Evolutionary conservation across 2,888 invertebrate species (phyloP).

Genomic region (Acronicta psi): DNA sequence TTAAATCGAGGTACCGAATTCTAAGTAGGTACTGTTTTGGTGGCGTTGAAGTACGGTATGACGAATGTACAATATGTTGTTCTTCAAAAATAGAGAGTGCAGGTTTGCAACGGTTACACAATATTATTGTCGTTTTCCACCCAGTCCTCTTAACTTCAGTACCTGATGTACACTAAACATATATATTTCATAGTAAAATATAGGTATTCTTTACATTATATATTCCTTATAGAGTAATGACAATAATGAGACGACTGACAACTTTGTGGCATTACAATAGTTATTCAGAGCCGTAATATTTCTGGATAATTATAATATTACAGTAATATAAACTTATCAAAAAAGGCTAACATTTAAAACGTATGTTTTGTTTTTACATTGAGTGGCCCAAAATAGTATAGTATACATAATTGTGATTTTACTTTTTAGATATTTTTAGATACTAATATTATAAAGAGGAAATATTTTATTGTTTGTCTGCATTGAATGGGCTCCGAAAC

Average conservation of each 20-base stretch:
- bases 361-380: not conserved
- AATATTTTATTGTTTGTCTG: too few species aligned
- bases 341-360: constrained; percentile 2
- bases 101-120: constrained; percentile 28
- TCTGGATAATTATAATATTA: constrained; percentile 2
- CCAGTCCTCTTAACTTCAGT: constrained; percentile 43
- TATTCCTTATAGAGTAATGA: constrained; percentile 48
- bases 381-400: constrained; percentile 2
- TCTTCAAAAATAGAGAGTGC: not conserved
- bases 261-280: constrained; percentile 38
- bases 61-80: not conserved
- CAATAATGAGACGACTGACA: constrained; percentile 43
- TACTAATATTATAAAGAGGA: too few species aligned
- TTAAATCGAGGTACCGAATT: constrained; percentile 26
- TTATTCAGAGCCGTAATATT: constrained; percentile 33
- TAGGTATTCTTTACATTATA: constrained; percentile 54
- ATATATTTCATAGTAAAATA: constrained; percentile 63
- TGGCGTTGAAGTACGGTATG: not conserved
- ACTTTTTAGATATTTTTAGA: too few species aligned
- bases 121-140: constrained; percentile 59
- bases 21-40: constrained; percentile 29
- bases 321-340: constrained; percentile 1
- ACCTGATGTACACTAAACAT: constrained; percentile 51
- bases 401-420: too few species aligned
- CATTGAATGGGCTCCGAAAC: too few species aligned